A percentile compares a stretch with the other conserved stretches of the same genome.
These are phyloP conservation scores for Cuculus canorus DNA, from an alignment of 2,797 vertebrate species.

Conservation along the genomic window DNA sequence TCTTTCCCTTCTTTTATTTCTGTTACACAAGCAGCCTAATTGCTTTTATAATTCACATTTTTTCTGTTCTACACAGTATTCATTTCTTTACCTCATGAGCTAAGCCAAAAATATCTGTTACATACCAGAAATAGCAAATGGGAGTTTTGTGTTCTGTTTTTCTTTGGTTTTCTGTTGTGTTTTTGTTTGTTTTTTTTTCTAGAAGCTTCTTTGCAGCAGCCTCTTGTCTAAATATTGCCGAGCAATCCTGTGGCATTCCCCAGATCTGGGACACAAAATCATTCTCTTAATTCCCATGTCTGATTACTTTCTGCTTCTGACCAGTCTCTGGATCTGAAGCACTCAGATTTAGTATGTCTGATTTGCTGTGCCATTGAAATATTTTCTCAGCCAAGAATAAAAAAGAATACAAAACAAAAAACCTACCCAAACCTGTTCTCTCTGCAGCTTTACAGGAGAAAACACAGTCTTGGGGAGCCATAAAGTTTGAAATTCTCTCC, in stretches of 20 bases:
- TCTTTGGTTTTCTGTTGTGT: background rate
- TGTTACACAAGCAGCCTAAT: background rate
- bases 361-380: background rate
- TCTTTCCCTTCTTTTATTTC: background rate
- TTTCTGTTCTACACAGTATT: background rate
- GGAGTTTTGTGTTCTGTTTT: background rate
- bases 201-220: conserved; percentile 32
- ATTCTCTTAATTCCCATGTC: conserved; percentile 53
- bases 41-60: background rate
- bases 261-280: conserved; percentile 30
- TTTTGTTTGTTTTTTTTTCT: background rate
- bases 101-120: background rate
- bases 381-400: background rate
- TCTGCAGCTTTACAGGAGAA: background rate
- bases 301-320: conserved; percentile 43
- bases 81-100: background rate
- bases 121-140: background rate
- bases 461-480: background rate
- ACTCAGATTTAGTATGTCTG: background rate
- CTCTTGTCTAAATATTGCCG: conserved; percentile 14
- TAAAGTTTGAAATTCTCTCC: background rate
- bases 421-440: background rate
- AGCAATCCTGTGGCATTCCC: background rate
- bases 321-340: background rate
- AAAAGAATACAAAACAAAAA: background rate